These are phyloP conservation scores for Magallana ariakensis DNA, from an alignment of 1,140 invertebrate species.

Conservation along the genomic window DNA sequence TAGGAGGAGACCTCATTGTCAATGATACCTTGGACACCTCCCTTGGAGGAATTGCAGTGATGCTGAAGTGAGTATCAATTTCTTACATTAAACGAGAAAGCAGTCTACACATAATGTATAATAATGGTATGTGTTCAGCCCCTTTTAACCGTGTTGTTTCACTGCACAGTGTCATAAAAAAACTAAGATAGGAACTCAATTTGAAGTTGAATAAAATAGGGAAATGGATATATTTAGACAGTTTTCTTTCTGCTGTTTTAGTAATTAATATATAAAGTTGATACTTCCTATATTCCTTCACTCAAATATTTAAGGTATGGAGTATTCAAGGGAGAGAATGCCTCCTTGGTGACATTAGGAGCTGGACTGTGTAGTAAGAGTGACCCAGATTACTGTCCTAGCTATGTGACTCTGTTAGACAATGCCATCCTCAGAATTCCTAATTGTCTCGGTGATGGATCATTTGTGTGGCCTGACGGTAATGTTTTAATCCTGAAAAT, in stretches of 20 bases:
- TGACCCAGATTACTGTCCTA: slow-evolving; percentile 50
- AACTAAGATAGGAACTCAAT: background rate
- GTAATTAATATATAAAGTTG: too few relatives aligned
- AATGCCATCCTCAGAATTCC: slow-evolving; percentile 56
- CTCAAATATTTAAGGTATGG: background rate
- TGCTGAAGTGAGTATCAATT: background rate
- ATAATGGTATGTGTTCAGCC: too few relatives aligned
- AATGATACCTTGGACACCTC: slow-evolving; percentile 1
- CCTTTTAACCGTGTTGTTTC: background rate
- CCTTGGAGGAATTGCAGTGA: slow-evolving; percentile 9
- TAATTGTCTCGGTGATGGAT: slow-evolving; percentile 56
- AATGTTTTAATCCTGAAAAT: background rate
- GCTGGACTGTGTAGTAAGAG: slow-evolving; percentile 49
- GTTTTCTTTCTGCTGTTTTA: too few relatives aligned
- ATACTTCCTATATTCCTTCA: too few relatives aligned
- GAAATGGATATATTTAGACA: background rate
- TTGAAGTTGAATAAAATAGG: background rate
- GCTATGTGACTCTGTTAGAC: slow-evolving; percentile 49
- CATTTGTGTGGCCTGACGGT: slow-evolving; percentile 47
- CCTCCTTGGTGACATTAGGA: slow-evolving; percentile 53
- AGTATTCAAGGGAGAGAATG: slow-evolving; percentile 28
- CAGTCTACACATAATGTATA: too few relatives aligned
- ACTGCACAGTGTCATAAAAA: background rate
- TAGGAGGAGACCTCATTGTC: background rate
- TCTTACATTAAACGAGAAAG: background rate